These are phyloP conservation scores for Drosophila persimilis DNA, from an alignment of 1,140 invertebrate genomes.

Conservation along the genomic window DNA sequence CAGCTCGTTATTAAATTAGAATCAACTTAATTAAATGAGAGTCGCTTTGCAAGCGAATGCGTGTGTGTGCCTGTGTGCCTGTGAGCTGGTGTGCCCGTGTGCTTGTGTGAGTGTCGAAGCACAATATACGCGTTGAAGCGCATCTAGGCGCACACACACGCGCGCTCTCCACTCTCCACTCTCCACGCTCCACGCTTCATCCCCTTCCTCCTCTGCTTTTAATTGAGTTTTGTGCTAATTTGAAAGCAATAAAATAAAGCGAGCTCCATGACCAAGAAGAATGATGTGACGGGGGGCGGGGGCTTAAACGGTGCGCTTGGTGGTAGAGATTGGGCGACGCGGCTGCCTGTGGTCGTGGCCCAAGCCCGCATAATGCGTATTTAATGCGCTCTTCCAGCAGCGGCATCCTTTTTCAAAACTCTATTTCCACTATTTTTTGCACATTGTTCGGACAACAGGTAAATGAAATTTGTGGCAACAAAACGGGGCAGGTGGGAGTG, in stretches of 20 bases:
- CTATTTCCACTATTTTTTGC: neutral
- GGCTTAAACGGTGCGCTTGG: neutral
- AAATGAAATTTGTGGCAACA: too few species aligned
- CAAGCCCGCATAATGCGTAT: constrained; percentile 58
- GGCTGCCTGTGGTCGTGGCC: neutral
- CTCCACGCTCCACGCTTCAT: neutral
- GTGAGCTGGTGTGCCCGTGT: constrained; percentile 17
- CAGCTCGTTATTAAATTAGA: constrained; percentile 75
- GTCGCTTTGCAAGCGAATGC: constrained; percentile 14
- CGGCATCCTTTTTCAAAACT: constrained; percentile 20
- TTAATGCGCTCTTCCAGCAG: constrained; percentile 55
- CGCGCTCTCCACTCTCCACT: constrained; percentile 9
- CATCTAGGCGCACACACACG: constrained; percentile 47
- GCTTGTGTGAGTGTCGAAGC: constrained; percentile 37
- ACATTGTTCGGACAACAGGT: too few species aligned
- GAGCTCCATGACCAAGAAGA: constrained; percentile 12
- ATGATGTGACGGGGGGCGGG: neutral
- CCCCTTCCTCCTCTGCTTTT: constrained; percentile 32
- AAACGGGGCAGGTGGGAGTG: too few species aligned
- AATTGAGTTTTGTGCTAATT: constrained; percentile 77
- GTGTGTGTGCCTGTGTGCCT: constrained; percentile 19
- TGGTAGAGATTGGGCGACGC: neutral
- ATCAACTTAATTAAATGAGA: constrained; percentile 65
- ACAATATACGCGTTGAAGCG: constrained; percentile 69
- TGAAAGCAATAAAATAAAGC: constrained; percentile 69